Evolutionary conservation across 2,113 vertebrate species (phyloP), one percentile per base, ranked within the genome.

Genomic region (Phrynosoma platyrhinos): DNA sequence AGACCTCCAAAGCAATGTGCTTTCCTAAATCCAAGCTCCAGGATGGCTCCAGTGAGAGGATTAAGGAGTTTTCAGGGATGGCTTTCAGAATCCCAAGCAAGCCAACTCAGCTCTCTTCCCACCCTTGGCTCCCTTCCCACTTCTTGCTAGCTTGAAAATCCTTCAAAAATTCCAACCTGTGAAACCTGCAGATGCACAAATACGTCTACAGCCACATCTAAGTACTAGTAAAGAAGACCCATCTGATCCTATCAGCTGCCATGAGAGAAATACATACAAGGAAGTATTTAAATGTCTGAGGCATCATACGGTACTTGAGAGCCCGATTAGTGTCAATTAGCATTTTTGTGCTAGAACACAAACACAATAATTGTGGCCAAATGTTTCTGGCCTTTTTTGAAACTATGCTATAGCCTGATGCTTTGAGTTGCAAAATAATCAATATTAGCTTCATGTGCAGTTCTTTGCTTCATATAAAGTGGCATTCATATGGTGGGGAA

Each of bases 361-460:
- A 94, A 85, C 90, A 30, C 32, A 80, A 18, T 95, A 81, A 77
- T 75, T 94, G 87, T 93, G 62, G 86, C 12, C 94, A 79, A 91
- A 77, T 91, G 86, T 93, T 93, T 27, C 21, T 92, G 53, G 25
- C 55, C 71, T 90, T 53, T 86, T 94, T 94, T 5, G 79, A 75
- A 94, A 89, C 20, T 5, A 16, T 90, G 89, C 87, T 89, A 71
- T 91, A 87, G 69, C 36, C 12, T 81, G 20, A 5, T 84, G 77
- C 87, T 90, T 96, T 88, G 86, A 94, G 75, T 88, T 94, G 23
- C 40, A 58, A 82, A 87, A 91, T 86, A 62, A 79, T 55, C 93
- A 90, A 93, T 82, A 5, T 4, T 90, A 83, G 12, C 52, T 72
- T 92, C 75, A 82, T 2, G 66, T 79, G 69, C 68, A 79, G 23